phyloP scores from a whole-genome alignment of 1,140 invertebrate species.

The Phocides pigmalion region DNA sequence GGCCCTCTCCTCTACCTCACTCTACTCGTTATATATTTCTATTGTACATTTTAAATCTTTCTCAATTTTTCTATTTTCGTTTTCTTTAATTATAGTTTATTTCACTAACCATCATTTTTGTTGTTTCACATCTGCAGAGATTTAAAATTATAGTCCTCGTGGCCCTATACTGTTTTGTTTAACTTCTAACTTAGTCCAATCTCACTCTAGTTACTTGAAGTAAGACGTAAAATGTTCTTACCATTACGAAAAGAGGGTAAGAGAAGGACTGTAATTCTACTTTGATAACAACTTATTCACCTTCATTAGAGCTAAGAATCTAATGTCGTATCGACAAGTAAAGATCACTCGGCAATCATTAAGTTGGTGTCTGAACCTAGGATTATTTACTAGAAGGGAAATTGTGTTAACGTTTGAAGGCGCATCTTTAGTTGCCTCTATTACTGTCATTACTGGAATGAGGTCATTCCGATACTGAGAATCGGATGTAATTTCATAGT shows the following conservation, averaged over 20 bases:
- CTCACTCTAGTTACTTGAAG: background rate
- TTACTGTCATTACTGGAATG: constrained; percentile 24
- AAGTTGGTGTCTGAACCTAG: background rate
- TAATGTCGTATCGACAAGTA: constrained; percentile 2
- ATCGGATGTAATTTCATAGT: constrained; percentile 22
- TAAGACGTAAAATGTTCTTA: background rate
- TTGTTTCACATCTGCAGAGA: too few species aligned
- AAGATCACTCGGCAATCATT: constrained; percentile 6
- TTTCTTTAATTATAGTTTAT: too few species aligned
- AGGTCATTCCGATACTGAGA: constrained; percentile 20
- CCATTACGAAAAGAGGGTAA: background rate
- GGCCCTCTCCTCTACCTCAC: too few species aligned
- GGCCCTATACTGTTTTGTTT: too few species aligned
- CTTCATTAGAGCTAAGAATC: background rate
- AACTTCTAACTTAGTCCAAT: too few species aligned
- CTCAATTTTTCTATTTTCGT: too few species aligned
- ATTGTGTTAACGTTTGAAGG: constrained; percentile 17
- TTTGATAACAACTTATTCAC: background rate
- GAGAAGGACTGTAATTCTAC: background rate
- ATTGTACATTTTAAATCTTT: too few species aligned
- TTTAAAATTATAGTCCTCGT: too few species aligned
- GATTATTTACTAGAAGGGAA: constrained; percentile 29
- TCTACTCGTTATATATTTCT: too few species aligned
- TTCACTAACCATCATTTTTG: too few species aligned
- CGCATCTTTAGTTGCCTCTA: constrained; percentile 25